Evolutionary conservation across 2,797 vertebrate genomes (phyloP).

Genomic region (Percopsis omiscomaycus): DNA sequence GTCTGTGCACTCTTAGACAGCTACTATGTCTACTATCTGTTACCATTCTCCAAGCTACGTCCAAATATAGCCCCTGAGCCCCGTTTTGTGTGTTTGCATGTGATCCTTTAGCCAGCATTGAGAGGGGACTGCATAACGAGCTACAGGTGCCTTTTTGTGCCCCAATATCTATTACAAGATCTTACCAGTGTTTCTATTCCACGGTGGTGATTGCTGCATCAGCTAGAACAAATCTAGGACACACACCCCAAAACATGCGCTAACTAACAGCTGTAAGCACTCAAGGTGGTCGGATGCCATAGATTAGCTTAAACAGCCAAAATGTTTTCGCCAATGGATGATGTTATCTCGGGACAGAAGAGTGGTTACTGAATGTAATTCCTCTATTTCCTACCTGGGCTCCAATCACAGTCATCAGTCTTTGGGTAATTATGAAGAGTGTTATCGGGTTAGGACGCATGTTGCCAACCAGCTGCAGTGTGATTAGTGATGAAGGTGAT

Average conservation of each 20-base stretch:
- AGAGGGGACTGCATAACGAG: slow-evolving; percentile 24
- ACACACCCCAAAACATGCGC: no score
- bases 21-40: slow-evolving; percentile 67
- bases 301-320: no score
- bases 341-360: not conserved
- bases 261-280: no score
- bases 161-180: no score
- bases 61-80: slow-evolving; percentile 80
- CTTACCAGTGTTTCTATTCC: not conserved
- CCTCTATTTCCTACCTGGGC: slow-evolving; percentile 29
- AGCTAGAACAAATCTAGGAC: no score
- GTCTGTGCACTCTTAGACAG: slow-evolving; percentile 23
- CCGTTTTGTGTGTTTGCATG: not conserved
- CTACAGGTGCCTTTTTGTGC: not conserved
- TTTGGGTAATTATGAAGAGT: slow-evolving; percentile 50
- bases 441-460: slow-evolving; percentile 54
- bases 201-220: not conserved
- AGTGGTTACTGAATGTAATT: slow-evolving; percentile 26
- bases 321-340: no score
- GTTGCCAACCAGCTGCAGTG: slow-evolving; percentile 62
- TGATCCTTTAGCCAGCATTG: no score
- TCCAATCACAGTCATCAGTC: slow-evolving; percentile 63
- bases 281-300: no score
- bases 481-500: slow-evolving; percentile 64
- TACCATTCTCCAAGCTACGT: slow-evolving; percentile 69